These are phyloP conservation scores for Thalassophryne amazonica DNA, from an alignment of 2,797 vertebrate genomes.

Conservation along the genomic window DNA sequence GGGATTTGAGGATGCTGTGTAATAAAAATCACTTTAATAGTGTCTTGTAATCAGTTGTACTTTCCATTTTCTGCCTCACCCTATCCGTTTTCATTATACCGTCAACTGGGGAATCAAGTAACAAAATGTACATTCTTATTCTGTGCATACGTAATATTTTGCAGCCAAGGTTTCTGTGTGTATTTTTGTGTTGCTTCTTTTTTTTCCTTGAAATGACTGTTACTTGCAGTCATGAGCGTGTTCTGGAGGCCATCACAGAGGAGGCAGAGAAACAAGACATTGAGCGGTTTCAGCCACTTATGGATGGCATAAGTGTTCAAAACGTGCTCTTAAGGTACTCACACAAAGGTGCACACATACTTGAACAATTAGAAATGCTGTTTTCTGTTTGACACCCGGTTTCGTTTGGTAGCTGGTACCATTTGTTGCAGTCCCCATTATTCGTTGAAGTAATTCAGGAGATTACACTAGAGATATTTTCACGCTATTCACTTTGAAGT, in stretches of 20 bases:
- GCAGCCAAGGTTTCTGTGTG: no score
- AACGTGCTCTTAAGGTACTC: constrained; percentile 81
- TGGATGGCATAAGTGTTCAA: constrained; percentile 81
- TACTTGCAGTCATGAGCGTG: constrained; percentile 84
- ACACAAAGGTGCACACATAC: background rate
- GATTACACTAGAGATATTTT: background rate
- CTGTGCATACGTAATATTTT: no score
- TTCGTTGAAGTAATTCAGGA: background rate
- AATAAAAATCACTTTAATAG: no score
- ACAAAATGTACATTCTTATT: background rate
- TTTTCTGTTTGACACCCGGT: background rate
- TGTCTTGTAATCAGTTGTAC: no score
- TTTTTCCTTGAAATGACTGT: background rate
- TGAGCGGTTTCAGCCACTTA: constrained; percentile 88
- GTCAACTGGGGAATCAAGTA: background rate
- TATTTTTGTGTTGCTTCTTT: no score
- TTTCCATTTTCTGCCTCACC: no score
- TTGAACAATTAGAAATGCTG: background rate
- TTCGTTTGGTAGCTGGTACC: background rate
- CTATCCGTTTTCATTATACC: background rate
- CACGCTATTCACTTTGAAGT: background rate
- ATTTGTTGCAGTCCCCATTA: background rate
- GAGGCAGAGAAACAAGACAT: constrained; percentile 84
- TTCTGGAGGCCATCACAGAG: constrained; percentile 88
- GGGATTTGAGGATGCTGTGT: no score